These are phyloP conservation scores for Gadopsis marmoratus DNA, from an alignment of 2,797 vertebrate species.

Conservation along the genomic window DNA sequence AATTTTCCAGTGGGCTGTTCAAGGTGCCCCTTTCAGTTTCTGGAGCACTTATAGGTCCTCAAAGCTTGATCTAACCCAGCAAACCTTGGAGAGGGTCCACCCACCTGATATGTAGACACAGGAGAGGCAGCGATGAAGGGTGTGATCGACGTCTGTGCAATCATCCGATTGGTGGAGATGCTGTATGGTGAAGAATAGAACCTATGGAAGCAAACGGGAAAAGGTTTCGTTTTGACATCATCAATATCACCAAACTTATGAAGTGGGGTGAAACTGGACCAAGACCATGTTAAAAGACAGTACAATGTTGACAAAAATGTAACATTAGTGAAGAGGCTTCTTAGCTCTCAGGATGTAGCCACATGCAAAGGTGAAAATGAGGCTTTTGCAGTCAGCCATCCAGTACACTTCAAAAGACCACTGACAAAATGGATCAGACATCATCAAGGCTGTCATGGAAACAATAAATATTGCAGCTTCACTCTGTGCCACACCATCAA, in stretches of 20 bases:
- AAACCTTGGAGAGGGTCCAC: conserved; percentile 51
- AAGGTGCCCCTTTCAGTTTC: not conserved
- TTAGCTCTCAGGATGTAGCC: conserved; percentile 3
- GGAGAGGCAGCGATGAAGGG: conserved; percentile 99
- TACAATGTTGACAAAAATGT: not conserved
- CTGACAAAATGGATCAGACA: conserved; percentile 68
- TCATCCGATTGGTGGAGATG: conserved; percentile 99
- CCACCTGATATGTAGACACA: conserved; percentile 99
- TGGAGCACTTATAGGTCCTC: not conserved
- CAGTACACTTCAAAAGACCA: conserved; percentile 35
- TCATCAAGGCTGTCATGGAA: conserved; percentile 68
- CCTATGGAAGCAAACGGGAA: conserved; percentile 83
- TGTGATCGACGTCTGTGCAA: conserved; percentile 98
- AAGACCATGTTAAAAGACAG: not conserved
- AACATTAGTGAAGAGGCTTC: not conserved
- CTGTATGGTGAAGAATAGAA: conserved; percentile 99
- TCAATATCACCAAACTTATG: not conserved
- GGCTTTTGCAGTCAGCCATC: conserved; percentile 40
- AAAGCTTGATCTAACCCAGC: not conserved
- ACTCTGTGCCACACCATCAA: conserved; percentile 61
- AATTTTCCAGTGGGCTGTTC: not conserved
- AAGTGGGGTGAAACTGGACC: not conserved
- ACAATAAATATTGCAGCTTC: conserved; percentile 70
- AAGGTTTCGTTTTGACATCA: conserved; percentile 11
- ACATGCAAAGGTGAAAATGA: conserved; percentile 46